Evolutionary conservation across 2,113 vertebrate genomes (phyloP).

Genomic region (Hypomesus transpacificus): DNA sequence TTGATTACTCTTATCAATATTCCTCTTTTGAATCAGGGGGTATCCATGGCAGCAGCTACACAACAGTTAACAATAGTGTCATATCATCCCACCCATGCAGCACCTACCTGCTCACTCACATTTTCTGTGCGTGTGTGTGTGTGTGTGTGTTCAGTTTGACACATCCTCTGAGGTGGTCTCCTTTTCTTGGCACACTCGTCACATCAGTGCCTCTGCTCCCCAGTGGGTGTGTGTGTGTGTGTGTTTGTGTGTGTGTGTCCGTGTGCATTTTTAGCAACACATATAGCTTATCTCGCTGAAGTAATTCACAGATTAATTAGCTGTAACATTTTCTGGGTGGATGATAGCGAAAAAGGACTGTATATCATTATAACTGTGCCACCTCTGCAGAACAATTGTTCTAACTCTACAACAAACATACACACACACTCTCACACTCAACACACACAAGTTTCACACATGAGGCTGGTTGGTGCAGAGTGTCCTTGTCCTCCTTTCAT

Average conservation of each 20-base stretch:
- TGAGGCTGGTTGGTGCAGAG: neutral
- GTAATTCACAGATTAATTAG: conserved; percentile 1
- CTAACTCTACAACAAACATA: neutral
- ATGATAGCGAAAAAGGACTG: neutral
- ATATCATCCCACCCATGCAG: too few species aligned
- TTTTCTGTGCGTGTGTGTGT: neutral
- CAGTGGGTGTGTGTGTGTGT: neutral
- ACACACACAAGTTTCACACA: neutral
- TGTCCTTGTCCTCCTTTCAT: neutral
- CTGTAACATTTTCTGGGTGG: neutral
- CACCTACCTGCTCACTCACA: neutral
- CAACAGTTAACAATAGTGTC: too few species aligned
- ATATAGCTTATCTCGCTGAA: neutral
- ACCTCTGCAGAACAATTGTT: neutral
- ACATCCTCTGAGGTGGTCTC: neutral
- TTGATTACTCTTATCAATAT: neutral
- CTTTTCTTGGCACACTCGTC: conserved; percentile 2
- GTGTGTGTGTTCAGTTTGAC: neutral
- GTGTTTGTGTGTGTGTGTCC: neutral
- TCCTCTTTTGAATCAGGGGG: neutral
- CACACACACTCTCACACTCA: neutral
- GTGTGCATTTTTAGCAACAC: too few species aligned
- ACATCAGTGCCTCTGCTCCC: conserved; percentile 3
- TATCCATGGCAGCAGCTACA: too few species aligned
- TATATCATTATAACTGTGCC: neutral